Evolutionary conservation across 2,113 vertebrate species (phyloP), one percentile per base, ranked within the genome.

Genomic region (Hypomesus transpacificus): DNA sequence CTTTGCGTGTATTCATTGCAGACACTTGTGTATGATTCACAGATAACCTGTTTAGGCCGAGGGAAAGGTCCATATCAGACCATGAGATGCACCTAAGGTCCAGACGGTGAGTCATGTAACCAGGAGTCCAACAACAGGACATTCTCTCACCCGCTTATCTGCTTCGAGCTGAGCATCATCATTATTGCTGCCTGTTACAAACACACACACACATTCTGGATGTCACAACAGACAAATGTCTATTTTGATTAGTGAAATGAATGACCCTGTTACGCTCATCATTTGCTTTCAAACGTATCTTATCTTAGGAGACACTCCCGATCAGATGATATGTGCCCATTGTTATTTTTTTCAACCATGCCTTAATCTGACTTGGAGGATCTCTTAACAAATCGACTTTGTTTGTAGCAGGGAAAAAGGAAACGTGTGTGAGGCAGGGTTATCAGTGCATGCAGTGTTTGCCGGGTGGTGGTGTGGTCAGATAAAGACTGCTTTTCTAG

Each of bases 41-140:
- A 98, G 97, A 99, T 90, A 98, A 98, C 89, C 91, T 98, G 90
- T 97, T 96, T 89, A 97, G 93, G 87, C 97, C 96, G 67, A 95
- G 91, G 87, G 96, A 96, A 76, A 94, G 96, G 77, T 88, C 81
- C 81, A 99, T 99, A 89, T 95, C 97, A 1, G 94, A 94, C 86
- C 94, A 93, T 83, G 96, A 98, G 89, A 99, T 97, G 96, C 95
- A 96, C 39, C 93, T 93, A 90, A 91, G 96, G 83, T 98, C 97
- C 3, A 96, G 94, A 91, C 94, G 96, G 97, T 99, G 93, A 90
- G 90, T 89, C 56, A 52, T 77, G 21, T 59, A 69, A 52, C 58
- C 53, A 62, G n/a, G 59, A 8, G 52, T 18, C 20, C 46, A 24
- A 70, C 70, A 78, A 39, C 0, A 60, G 70, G 74, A 78, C 76